A percentile compares a stretch with the other conserved stretches of the same genome.
Conservation (phyloP, 2,888 invertebrate genomes). For the Phrixothrix hirtus region DNA sequence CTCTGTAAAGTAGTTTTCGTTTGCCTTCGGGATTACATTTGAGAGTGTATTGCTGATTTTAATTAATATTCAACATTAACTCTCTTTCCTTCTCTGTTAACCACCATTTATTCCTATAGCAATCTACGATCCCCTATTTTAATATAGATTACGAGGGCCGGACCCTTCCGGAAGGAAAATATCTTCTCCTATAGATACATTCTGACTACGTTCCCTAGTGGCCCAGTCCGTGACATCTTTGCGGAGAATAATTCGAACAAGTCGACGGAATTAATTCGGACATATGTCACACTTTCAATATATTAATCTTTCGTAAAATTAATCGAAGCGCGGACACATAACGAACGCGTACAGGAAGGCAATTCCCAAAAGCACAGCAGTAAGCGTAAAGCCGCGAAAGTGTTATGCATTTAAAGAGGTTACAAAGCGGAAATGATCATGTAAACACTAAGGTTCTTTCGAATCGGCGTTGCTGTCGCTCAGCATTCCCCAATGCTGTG, state of each 20-base stretch:
- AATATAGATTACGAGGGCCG: constrained; percentile 35
- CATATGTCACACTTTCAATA: constrained; percentile 23
- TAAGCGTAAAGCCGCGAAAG: constrained; percentile 45
- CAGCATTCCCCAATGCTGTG: constrained; percentile 37
- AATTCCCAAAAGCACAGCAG: constrained; percentile 47
- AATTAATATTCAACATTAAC: constrained; percentile 40
- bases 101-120: constrained; percentile 32
- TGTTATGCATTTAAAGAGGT: constrained; percentile 55
- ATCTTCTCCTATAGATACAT: constrained; percentile 30
- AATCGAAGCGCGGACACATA: constrained; percentile 9
- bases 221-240: constrained; percentile 23
- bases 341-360: constrained; percentile 38
- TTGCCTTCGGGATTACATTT: constrained; percentile 36
- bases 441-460: constrained; percentile 49
- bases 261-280: constrained; percentile 19
- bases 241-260: constrained; percentile 17
- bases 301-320: constrained; percentile 21
- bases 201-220: constrained; percentile 13
- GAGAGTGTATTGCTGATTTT: constrained; percentile 39
- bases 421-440: constrained; percentile 53
- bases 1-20: constrained; percentile 40
- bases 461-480: constrained; percentile 40
- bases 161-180: constrained; percentile 34
- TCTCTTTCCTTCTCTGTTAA: constrained; percentile 32
- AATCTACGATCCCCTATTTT: constrained; percentile 32